Evolutionary conservation across 35 echinoderm and acorn worm genomes (phyloP).

Genomic region (Chiridota heheva): DNA sequence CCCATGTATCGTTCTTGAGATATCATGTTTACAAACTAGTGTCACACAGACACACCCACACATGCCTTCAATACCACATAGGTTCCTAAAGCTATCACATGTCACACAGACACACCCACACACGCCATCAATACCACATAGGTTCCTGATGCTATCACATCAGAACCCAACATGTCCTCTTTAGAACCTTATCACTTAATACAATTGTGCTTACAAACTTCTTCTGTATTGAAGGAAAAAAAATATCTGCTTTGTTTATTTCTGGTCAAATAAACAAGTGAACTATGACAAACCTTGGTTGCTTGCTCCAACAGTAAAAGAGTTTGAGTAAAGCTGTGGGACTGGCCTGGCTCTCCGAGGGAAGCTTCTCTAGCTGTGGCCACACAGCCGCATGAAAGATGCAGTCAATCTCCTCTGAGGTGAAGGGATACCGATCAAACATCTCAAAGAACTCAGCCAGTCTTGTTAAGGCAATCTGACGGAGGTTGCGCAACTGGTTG

Average conservation of each 20-base stretch:
- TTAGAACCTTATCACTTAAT: neutral
- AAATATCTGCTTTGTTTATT: neutral
- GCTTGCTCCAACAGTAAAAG: constrained; percentile 62
- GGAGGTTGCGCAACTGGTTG: constrained; percentile 80
- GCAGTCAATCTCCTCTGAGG: constrained; percentile 67
- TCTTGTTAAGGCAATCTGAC: constrained; percentile 60
- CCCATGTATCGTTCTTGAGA: too few species aligned
- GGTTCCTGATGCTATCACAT: too few species aligned
- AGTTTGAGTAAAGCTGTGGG: constrained; percentile 79
- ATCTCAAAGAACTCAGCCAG: constrained; percentile 75
- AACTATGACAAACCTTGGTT: constrained; percentile 58
- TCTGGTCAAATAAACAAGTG: neutral
- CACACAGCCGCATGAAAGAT: constrained; percentile 78
- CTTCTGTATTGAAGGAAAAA: neutral
- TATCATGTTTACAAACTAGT: too few species aligned
- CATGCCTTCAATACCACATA: too few species aligned
- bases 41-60: too few species aligned
- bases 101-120: too few species aligned
- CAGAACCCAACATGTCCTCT: too few species aligned
- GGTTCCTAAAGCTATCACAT: too few species aligned
- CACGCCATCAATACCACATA: too few species aligned
- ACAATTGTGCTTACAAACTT: neutral
- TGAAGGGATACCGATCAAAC: constrained; percentile 79
- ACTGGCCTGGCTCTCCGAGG: constrained; percentile 66
- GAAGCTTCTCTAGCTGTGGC: constrained; percentile 68